Percentiles rank a stretch among this genome's conserved stretches.
Evolutionary conservation across 1,140 invertebrate species (phyloP).

Genomic region (Radopholus similis): DNA sequence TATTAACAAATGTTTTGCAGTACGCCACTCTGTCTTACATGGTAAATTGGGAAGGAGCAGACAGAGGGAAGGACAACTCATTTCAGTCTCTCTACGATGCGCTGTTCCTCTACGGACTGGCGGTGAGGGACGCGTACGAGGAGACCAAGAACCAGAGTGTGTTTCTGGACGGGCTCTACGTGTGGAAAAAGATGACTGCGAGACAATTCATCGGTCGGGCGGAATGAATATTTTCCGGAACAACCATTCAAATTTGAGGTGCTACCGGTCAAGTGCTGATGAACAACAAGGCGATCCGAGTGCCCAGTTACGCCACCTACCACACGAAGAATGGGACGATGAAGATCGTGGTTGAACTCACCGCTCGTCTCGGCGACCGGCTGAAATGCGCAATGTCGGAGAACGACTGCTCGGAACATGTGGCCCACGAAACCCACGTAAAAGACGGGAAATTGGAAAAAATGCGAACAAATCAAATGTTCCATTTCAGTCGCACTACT

Average conservation of each 20-base stretch:
- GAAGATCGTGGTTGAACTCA: slow-evolving; percentile 56
- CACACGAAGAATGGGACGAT: slow-evolving; percentile 52
- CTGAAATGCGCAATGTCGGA: slow-evolving; percentile 39
- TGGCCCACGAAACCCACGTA: too few relatives aligned
- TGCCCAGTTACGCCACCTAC: slow-evolving; percentile 57
- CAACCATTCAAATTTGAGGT: too few relatives aligned
- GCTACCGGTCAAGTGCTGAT: slow-evolving; percentile 57
- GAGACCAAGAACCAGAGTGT: slow-evolving; percentile 48
- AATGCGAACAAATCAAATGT: too few relatives aligned
- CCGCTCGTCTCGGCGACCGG: slow-evolving; percentile 49
- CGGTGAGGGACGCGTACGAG: slow-evolving; percentile 57
- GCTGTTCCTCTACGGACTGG: slow-evolving; percentile 55
- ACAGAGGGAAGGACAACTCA: too few relatives aligned
- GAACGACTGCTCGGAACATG: slow-evolving; percentile 57
- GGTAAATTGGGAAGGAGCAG: too few relatives aligned
- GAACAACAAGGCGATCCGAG: slow-evolving; percentile 58
- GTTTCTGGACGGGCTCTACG: slow-evolving; percentile 46
- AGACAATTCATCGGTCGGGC: slow-evolving; percentile 56
- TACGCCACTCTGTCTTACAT: slow-evolving; percentile 59
- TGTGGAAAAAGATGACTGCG: slow-evolving; percentile 59
- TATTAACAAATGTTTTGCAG: too few relatives aligned
- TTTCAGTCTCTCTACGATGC: slow-evolving; percentile 59
- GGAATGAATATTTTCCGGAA: too few relatives aligned
- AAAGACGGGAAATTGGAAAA: too few relatives aligned
- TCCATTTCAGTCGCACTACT: too few relatives aligned